These are phyloP conservation scores for Machaerirhynchus nigripectus DNA, from an alignment of 2,113 vertebrate species.

Conservation along the genomic window DNA sequence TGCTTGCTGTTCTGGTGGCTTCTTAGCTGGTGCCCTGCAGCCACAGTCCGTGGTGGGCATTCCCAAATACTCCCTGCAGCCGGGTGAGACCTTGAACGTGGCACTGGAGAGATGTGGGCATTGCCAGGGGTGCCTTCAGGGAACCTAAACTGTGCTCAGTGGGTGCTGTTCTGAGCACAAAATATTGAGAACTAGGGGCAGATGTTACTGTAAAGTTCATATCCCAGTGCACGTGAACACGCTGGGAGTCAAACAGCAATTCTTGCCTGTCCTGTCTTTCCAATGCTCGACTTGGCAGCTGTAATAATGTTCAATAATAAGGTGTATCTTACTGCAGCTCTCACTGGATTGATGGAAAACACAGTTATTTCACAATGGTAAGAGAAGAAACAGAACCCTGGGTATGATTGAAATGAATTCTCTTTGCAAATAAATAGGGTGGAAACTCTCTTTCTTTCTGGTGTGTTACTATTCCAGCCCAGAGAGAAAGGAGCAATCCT, in stretches of 20 bases:
- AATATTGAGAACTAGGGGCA: neutral
- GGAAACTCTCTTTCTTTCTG: neutral
- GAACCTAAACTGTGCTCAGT: neutral
- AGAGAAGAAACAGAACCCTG: neutral
- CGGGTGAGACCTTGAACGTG: neutral
- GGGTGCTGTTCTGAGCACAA: neutral
- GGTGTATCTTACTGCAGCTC: neutral
- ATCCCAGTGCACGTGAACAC: neutral
- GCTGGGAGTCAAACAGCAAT: neutral
- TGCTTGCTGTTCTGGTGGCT: neutral
- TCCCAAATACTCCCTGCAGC: neutral
- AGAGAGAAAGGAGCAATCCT: neutral
- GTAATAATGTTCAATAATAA: neutral
- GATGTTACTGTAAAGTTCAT: neutral
- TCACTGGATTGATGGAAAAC: neutral
- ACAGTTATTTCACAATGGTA: neutral
- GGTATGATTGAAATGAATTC: neutral
- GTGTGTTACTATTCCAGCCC: neutral
- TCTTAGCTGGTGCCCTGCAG: neutral
- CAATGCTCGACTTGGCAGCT: neutral
- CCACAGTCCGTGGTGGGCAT: fast-evolving
- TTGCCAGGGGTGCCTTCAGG: fast-evolving
- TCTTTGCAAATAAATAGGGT: neutral
- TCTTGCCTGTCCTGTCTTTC: neutral
- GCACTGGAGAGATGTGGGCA: neutral